Evolutionary conservation across 2,888 invertebrate genomes (phyloP).

Genomic region (Ophonus ardosiacus): DNA sequence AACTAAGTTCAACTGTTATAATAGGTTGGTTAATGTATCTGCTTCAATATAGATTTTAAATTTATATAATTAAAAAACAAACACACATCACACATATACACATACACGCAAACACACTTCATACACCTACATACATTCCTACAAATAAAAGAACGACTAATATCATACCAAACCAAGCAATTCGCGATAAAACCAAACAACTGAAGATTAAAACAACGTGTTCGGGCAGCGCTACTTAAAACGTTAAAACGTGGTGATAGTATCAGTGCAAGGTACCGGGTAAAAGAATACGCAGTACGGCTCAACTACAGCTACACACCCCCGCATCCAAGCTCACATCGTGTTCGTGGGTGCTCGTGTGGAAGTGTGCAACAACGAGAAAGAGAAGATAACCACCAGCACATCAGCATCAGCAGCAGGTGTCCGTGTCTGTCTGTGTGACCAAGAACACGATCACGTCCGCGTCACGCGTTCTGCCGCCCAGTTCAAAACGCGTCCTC

Average conservation of each 20-base stretch:
- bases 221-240: slow-evolving; percentile 35
- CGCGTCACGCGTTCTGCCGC: slow-evolving; percentile 47
- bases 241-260: slow-evolving; percentile 46
- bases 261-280: slow-evolving; percentile 4
- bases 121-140: slow-evolving; percentile 36
- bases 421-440: slow-evolving; percentile 7
- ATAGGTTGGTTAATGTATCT: slow-evolving; percentile 64
- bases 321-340: slow-evolving; percentile 21
- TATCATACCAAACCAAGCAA: slow-evolving; percentile 38
- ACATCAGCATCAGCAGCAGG: slow-evolving; percentile 37
- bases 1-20: slow-evolving; percentile 63
- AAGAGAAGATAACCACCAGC: slow-evolving; percentile 8
- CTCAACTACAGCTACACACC: background rate
- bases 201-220: slow-evolving; percentile 47
- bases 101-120: slow-evolving; percentile 34
- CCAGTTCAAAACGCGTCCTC: slow-evolving; percentile 42
- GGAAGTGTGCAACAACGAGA: background rate
- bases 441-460: slow-evolving; percentile 17
- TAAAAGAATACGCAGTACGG: background rate
- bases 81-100: slow-evolving; percentile 54
- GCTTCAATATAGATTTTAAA: slow-evolving; percentile 64
- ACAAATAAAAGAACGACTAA: slow-evolving; percentile 57
- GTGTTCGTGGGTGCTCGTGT: slow-evolving; percentile 18
- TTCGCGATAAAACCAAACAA: slow-evolving; percentile 31
- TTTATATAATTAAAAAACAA: slow-evolving; percentile 60